Evolutionary conservation across 1,140 invertebrate genomes (phyloP).

Genomic region (Papilio helenus): DNA sequence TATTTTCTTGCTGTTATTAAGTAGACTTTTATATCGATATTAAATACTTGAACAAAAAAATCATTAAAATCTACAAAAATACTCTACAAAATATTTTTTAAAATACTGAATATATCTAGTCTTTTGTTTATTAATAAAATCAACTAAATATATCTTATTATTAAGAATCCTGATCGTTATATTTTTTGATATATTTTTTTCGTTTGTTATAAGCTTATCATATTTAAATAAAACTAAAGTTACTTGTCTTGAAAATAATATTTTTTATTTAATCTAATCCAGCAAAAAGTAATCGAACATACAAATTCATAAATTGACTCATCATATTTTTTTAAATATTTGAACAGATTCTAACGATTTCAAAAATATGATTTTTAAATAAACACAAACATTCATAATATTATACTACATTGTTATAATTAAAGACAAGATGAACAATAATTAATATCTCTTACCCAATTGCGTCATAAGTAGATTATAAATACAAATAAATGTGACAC

Average conservation of each 20-base stretch:
- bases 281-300: background rate
- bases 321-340: too few relatives aligned
- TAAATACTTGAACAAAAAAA: background rate
- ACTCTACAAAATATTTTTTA: background rate
- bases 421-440: background rate
- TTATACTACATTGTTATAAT: background rate
- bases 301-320: background rate
- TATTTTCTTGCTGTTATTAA: background rate
- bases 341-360: too few relatives aligned
- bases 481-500: background rate
- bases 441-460: conserved; percentile 12
- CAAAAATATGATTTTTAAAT: too few relatives aligned
- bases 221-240: background rate
- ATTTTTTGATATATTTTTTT: background rate
- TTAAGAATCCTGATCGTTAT: background rate
- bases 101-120: background rate
- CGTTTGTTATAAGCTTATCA: background rate
- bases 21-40: too few relatives aligned
- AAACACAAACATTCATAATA: background rate
- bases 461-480: conserved; percentile 21
- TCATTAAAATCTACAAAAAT: background rate
- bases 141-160: background rate
- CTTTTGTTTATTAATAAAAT: background rate
- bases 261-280: background rate
- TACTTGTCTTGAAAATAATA: background rate